Evolutionary conservation across 1,140 invertebrate genomes (phyloP), one percentile per base, ranked within the genome.

Genomic region (Grapholita molesta): DNA sequence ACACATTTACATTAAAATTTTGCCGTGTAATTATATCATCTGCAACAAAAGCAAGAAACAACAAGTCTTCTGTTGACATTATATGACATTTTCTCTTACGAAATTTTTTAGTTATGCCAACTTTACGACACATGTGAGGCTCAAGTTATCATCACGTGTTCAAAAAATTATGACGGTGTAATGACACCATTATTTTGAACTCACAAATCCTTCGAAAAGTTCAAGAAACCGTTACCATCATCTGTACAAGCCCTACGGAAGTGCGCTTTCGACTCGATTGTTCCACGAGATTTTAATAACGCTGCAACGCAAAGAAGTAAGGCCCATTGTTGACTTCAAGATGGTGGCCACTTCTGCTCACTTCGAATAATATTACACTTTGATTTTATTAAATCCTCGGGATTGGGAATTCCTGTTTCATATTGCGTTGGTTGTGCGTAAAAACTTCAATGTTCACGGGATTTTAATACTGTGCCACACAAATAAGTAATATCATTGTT

Each of bases 281-380:
- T 91, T 91, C 85, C 86, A 91, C 83, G 88, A 91, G 89, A 91
- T 89, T 91, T 91, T 91, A 91, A 91, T 91, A 91, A 90, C 89
- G 87, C 83, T 89, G 88, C 89, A 90, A 85, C 85, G 86, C 86
- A 90, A 89, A 89, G 86, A 89, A 85, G 85, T 88, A 80, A 79
- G 79, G 76, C 76, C 78, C 83, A 88, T 91, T 90, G 89, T 90
- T 81, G 83, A 86, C 84, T 84, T 86, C 79, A 87, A 87, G 88
- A 85, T 80, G 80, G 76, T 69, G 70, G 75, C 74, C 79, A 80
- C 78, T 80, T 74, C 64, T 57, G 52, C 66, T 64, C 67, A 66
- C 71, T 72, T 67, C 69, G 73, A 76, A 79, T 78, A 75, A 33
- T 33, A 78, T 78, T 82, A 78, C 75, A 79, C 72, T 82, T 82